Percentiles rank a stretch among this genome's conserved stretches.
Evolutionary conservation across 2,113 vertebrate species (phyloP).

Genomic region (Xiphophorus maculatus): DNA sequence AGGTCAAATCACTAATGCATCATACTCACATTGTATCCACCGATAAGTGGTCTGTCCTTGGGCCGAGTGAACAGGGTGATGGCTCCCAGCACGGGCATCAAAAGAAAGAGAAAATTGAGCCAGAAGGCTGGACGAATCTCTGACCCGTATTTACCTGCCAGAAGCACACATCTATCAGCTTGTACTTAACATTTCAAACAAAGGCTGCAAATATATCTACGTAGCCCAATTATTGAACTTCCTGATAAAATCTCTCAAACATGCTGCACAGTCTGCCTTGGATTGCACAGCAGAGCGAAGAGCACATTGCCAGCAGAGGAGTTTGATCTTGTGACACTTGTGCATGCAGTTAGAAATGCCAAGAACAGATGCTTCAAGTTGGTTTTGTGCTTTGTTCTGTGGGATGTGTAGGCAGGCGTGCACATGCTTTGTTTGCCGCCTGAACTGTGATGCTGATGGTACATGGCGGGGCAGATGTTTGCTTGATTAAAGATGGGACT

Average conservation of each 20-base stretch:
- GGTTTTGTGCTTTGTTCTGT: constrained; percentile 54
- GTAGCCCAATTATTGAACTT: constrained; percentile 10
- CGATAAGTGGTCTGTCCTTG: constrained; percentile 56
- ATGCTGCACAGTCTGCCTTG: neutral
- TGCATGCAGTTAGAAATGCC: constrained; percentile 48
- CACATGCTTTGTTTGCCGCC: constrained; percentile 44
- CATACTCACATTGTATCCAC: constrained; percentile 78
- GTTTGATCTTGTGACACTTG: constrained; percentile 54
- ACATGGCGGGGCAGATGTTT: constrained; percentile 66
- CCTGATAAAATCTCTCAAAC: constrained; percentile 11
- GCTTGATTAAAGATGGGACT: constrained; percentile 51
- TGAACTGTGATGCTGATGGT: constrained; percentile 59
- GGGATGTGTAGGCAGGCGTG: constrained; percentile 18
- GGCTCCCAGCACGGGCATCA: constrained; percentile 83
- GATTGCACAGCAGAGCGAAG: constrained; percentile 26
- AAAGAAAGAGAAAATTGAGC: constrained; percentile 84
- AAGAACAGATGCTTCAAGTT: constrained; percentile 57
- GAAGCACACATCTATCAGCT: constrained; percentile 15
- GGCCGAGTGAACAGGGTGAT: constrained; percentile 78
- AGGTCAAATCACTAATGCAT: constrained; percentile 5
- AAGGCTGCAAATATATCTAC: constrained; percentile 8
- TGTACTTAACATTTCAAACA: neutral
- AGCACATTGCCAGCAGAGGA: constrained; percentile 9
- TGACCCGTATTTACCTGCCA: constrained; percentile 87
- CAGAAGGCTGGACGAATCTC: constrained; percentile 86